Percentiles rank a stretch among this genome's conserved stretches.
These are phyloP conservation scores for Halcyon senegalensis DNA, from an alignment of 2,113 vertebrate genomes.

Conservation along the genomic window DNA sequence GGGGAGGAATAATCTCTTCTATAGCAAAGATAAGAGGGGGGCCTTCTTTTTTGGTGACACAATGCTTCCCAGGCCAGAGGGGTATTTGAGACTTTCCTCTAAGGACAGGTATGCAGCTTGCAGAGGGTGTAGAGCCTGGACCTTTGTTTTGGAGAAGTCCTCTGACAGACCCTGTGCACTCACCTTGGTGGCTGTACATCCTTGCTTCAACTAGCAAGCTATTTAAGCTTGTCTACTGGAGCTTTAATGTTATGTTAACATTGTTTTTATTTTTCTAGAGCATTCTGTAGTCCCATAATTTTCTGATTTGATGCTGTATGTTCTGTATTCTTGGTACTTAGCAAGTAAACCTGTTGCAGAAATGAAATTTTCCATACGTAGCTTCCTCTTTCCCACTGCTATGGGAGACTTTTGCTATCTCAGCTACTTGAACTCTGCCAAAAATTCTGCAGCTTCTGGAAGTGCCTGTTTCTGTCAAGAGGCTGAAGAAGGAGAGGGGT, in stretches of 20 bases:
- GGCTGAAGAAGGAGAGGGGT: not conserved
- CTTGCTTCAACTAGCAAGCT: not conserved
- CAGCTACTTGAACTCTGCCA: not conserved
- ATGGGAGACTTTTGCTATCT: not conserved
- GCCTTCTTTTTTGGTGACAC: not conserved
- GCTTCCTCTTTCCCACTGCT: not conserved
- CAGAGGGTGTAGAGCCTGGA: not conserved
- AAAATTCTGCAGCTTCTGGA: not conserved
- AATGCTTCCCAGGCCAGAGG: not conserved
- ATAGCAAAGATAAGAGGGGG: not conserved
- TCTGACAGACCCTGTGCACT: not conserved
- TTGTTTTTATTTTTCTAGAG: not conserved
- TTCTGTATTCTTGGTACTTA: not conserved
- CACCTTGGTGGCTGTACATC: not conserved
- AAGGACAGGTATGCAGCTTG: not conserved
- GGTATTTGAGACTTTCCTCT: not conserved
- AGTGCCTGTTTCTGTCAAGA: not conserved
- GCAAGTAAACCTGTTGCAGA: not conserved
- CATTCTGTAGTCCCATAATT: not conserved
- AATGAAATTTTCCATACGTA: not conserved
- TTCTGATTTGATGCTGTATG: not conserved
- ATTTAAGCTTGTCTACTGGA: not conserved
- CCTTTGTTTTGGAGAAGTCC: not conserved
- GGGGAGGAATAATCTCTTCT: not conserved
- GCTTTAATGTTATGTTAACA: not conserved